These are phyloP conservation scores for Augochlora pura DNA, from an alignment of 1,140 invertebrate genomes.

Conservation along the genomic window DNA sequence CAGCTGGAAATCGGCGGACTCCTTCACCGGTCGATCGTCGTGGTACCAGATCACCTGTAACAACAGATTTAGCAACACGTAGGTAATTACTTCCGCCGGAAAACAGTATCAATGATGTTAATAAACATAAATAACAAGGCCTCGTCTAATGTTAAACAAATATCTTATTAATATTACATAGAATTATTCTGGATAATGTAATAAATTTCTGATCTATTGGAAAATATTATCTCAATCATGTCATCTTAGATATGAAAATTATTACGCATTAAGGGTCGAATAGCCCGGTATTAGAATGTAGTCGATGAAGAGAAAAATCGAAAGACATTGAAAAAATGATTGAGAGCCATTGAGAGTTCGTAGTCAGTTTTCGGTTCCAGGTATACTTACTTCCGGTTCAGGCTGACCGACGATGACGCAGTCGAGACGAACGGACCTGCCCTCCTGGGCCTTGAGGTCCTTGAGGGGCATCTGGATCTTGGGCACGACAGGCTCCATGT, in stretches of 20 bases:
- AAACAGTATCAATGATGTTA: not conserved
- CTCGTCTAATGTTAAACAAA: too few species aligned
- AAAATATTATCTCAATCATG: too few species aligned
- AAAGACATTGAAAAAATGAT: too few species aligned
- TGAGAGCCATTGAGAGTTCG: too few species aligned
- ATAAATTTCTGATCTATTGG: too few species aligned
- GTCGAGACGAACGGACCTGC: conserved; percentile 86
- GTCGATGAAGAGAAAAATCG: too few species aligned
- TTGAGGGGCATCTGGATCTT: conserved; percentile 87
- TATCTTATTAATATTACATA: too few species aligned
- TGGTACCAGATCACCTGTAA: conserved; percentile 91
- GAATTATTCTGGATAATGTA: too few species aligned
- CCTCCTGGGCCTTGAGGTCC: conserved; percentile 86
- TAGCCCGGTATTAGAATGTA: too few species aligned
- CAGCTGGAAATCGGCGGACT: conserved; percentile 90
- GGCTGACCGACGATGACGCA: conserved; percentile 92
- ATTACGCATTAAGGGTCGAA: too few species aligned
- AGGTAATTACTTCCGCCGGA: not conserved
- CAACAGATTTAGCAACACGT: conserved; percentile 20
- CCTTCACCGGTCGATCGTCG: conserved; percentile 90
- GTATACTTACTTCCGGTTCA: conserved; percentile 86
- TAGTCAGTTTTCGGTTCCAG: not conserved
- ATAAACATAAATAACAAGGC: too few species aligned
- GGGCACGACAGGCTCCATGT: conserved; percentile 87
- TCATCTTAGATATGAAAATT: too few species aligned